Conservation (phyloP, 2,797 vertebrate species). For the Centroberyx gerrardi region DNA sequence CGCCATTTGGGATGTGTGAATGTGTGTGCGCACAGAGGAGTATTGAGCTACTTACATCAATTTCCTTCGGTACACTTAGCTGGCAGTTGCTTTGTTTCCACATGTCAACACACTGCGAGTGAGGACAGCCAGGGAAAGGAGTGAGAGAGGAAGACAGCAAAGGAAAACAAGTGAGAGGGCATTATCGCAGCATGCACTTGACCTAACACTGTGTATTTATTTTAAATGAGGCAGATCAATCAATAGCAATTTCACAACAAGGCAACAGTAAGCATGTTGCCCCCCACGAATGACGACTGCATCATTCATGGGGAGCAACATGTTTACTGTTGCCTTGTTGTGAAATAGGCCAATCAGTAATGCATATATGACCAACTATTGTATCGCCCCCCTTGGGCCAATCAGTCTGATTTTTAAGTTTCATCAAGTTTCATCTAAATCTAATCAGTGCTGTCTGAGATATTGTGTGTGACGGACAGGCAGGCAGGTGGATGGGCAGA, state of each 20-base stretch:
- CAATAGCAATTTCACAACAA: background rate
- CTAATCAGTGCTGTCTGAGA: background rate
- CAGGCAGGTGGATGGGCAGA: background rate
- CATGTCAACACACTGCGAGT: slow-evolving; percentile 94
- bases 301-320: too few relatives aligned
- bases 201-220: background rate
- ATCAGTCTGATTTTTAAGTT: too few relatives aligned
- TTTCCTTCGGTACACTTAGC: slow-evolving; percentile 93
- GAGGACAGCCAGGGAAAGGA: slow-evolving; percentile 37
- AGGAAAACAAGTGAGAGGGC: slow-evolving; percentile 25
- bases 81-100: slow-evolving; percentile 96
- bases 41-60: slow-evolving; percentile 91
- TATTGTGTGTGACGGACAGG: too few relatives aligned
- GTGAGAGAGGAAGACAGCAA: slow-evolving; percentile 20
- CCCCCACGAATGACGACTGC: too few relatives aligned
- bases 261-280: background rate
- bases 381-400: too few relatives aligned
- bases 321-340: too few relatives aligned
- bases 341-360: background rate
- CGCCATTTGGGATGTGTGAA: slow-evolving; percentile 35
- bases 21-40: background rate
- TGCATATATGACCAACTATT: background rate
- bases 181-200: background rate
- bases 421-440: too few relatives aligned
- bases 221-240: background rate